Evolutionary conservation across 1,140 invertebrate species (phyloP), one percentile per base, ranked within the genome.

Genomic region (Dendroctonus ponderosae): DNA sequence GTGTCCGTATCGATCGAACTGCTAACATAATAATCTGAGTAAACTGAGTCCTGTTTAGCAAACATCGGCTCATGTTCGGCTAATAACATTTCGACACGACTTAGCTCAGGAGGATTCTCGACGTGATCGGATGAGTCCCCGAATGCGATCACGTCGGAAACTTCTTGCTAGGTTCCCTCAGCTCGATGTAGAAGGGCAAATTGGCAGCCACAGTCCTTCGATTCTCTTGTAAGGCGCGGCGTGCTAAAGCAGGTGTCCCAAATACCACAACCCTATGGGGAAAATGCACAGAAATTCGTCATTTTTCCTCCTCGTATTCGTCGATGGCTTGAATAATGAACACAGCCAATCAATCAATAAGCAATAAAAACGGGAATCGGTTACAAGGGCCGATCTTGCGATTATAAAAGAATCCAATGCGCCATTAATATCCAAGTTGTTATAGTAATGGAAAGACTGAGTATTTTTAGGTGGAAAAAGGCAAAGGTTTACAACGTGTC

Each of bases 221-320:
- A 84, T 75, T 91, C 89, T 77, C 85, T 80, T 71, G 83, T 79
- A 11, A 89, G 86, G 71, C 89, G 85, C 69, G 89, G 87, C 79
- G 89, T 89, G 80, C 89, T 87, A 85, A 91, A 91, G 85, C 90
- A 92, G 80, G 88, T 86, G 79, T 91, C 89, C 83, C 91, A 87
- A 66, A 91, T 83, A 78, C 90, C 90, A 85, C 90, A 92, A 75
- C 89, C 88, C 83, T 84, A 70, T 60, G 58, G 26, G 26, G 26
- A 72, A 75, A 66, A 74, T 61, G 15, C 14, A 11, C 43, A 11
- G 26, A 26, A 26, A 26, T 26, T 26, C 26, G 26, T 26, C 26
- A 26, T 26, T 26, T 26, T 26, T 26, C 26, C 26, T 26, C 3
- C 26, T 26, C 26, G 26, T n/a, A 26, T 1, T 26, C 26, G 26